These are phyloP conservation scores for Crotophaga sulcirostris DNA, from an alignment of 2,113 vertebrate species.

Conservation along the genomic window DNA sequence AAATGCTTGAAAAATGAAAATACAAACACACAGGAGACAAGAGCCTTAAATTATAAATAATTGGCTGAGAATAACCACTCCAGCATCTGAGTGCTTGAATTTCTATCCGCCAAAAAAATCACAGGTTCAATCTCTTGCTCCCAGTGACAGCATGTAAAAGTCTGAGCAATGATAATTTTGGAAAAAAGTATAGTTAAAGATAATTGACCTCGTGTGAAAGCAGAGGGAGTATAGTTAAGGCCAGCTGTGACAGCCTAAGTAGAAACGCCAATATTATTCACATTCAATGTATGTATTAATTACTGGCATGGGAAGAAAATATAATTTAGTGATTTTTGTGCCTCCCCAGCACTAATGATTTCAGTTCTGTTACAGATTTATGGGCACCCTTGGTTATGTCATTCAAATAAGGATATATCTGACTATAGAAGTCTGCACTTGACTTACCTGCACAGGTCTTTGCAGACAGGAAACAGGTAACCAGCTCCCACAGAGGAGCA, in stretches of 20 bases:
- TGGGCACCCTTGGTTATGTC: neutral
- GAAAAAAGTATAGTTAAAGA: neutral
- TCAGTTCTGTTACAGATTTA: neutral
- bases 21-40: neutral
- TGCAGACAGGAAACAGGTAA: neutral
- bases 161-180: neutral
- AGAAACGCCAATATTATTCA: neutral
- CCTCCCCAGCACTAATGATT: neutral
- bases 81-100: neutral
- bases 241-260: neutral
- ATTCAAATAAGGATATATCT: neutral
- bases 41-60: neutral
- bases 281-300: neutral
- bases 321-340: neutral
- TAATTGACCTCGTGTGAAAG: neutral
- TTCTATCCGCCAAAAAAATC: neutral
- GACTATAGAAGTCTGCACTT: neutral
- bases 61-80: neutral
- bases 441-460: neutral
- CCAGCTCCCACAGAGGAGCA: accelerated
- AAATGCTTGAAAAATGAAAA: neutral
- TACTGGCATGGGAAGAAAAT: neutral
- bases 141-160: neutral
- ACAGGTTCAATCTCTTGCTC: neutral
- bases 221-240: neutral